A percentile compares a stretch with the other conserved stretches of the same genome.
These are phyloP conservation scores for Pelosia muscerda DNA, from an alignment of 2,888 invertebrate species.

Conservation along the genomic window DNA sequence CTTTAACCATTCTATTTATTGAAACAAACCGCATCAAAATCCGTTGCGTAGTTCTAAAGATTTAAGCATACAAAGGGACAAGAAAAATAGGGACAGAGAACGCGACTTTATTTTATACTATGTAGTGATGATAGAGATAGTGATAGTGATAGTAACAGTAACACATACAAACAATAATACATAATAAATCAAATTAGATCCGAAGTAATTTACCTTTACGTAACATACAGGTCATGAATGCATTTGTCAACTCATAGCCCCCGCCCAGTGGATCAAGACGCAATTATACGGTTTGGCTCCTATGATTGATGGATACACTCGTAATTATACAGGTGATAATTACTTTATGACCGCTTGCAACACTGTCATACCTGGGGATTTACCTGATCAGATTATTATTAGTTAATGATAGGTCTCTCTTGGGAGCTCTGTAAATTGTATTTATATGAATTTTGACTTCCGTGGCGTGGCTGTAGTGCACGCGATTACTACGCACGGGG, in stretches of 20 bases:
- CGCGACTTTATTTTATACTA: too few relatives aligned
- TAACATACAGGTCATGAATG: neutral
- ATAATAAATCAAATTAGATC: neutral
- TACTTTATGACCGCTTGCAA: constrained; percentile 63
- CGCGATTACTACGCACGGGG: too few relatives aligned
- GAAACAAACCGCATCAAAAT: too few relatives aligned
- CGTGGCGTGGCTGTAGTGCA: too few relatives aligned
- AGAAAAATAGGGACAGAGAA: too few relatives aligned
- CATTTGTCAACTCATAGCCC: neutral
- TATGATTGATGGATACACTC: constrained; percentile 60
- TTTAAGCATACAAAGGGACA: too few relatives aligned
- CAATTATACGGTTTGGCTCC: constrained; percentile 34
- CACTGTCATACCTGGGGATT: constrained; percentile 34
- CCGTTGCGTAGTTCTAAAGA: too few relatives aligned
- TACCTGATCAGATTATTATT: constrained; percentile 36
- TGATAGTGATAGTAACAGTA: too few relatives aligned
- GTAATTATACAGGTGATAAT: constrained; percentile 66
- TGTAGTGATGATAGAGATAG: too few relatives aligned
- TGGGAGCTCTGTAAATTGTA: neutral
- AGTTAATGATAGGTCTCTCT: constrained; percentile 27
- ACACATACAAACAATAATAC: neutral
- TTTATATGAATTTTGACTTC: neutral
- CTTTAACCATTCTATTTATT: too few relatives aligned
- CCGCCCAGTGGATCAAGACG: constrained; percentile 16
- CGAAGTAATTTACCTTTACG: neutral